Base-by-base conservation (phyloP, 2,888 invertebrate species). In the Coenonympha arcania region DNA sequence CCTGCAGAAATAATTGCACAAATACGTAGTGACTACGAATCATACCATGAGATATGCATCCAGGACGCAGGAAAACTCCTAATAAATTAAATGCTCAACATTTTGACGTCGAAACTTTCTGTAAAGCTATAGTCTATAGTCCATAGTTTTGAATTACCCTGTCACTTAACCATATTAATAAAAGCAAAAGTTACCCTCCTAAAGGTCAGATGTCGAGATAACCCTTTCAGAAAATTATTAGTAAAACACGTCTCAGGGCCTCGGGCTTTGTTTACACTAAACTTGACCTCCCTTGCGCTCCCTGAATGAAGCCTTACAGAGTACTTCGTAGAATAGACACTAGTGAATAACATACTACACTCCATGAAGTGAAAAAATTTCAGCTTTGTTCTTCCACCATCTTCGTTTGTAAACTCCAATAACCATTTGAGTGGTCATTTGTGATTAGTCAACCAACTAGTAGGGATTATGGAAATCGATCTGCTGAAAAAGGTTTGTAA, bases 281-380 rank as follows among this genome's bases (percentile, higher is more conserved):
- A 46, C 37, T 46, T 20, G 46, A 39, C 46, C 46, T 39, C 30
- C 16, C 30, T 46, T 37, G 31, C 9, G 13, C 24, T 26, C 24
- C 13, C 19, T 18, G 31, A 15, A 24, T 37, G 22, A 39, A 24
- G 22, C 31, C 16, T 15, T 15, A 16, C 13, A 13, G n/a, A n/a
- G n/a, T 13, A n/a, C 8, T 26, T 9, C 4, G 26, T 30, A 20
- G 16, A 18, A 9, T 3, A 2, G 3, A 3, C 9, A 18, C 18
- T 18, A 18, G 16, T 19, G 19, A 11, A 19, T 33, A 9, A 8
- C 16, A 9, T 16, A 33, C 31, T 16, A 30, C 5, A 16, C 8
- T 15, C 31, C 4, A 8, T 30, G 30, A 15, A 30, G 2, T 30
- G 13, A 13, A 30, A 30, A 30, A 8, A 6, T 30, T n/a, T n/a